A percentile compares a stretch with the other conserved stretches of the same genome.
Evolutionary conservation across 2,113 vertebrate genomes (phyloP).

Genomic region (Sprattus sprattus): DNA sequence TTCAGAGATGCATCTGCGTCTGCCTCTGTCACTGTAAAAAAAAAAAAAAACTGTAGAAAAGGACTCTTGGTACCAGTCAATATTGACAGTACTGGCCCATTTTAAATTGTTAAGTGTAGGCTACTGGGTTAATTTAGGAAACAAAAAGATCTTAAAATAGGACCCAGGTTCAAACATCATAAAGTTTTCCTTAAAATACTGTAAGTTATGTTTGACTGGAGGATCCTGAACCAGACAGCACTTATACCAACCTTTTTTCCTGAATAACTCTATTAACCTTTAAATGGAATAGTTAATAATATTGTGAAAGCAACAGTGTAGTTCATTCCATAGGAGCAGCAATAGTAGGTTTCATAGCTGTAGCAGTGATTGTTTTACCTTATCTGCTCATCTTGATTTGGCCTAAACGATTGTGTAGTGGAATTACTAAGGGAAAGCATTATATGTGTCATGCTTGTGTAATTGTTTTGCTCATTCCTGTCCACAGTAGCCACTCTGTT

Average conservation of each 20-base stretch:
- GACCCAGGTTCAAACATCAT: no score
- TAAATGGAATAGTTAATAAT: not conserved
- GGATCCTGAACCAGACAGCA: not conserved
- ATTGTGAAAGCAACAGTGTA: not conserved
- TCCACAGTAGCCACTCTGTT: constrained; percentile 5
- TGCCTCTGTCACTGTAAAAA: no score
- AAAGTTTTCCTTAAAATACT: not conserved
- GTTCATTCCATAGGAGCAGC: not conserved
- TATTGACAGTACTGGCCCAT: no score
- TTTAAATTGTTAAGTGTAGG: no score
- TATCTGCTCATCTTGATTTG: not conserved
- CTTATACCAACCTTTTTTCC: not conserved
- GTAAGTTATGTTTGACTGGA: not conserved
- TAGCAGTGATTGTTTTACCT: not conserved
- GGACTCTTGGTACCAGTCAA: no score
- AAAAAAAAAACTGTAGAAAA: no score
- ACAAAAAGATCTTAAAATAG: no score
- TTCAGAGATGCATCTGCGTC: no score
- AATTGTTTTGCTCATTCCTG: not conserved
- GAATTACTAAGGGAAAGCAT: not conserved
- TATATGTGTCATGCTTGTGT: not conserved
- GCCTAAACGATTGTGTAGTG: not conserved
- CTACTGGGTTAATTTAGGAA: no score
- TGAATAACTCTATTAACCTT: not conserved
- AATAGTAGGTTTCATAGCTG: not conserved